A percentile compares a stretch with the other conserved stretches of the same genome.
phyloP scores from a whole-genome alignment of 2,797 vertebrate genomes.

The Squalus acanthias region DNA sequence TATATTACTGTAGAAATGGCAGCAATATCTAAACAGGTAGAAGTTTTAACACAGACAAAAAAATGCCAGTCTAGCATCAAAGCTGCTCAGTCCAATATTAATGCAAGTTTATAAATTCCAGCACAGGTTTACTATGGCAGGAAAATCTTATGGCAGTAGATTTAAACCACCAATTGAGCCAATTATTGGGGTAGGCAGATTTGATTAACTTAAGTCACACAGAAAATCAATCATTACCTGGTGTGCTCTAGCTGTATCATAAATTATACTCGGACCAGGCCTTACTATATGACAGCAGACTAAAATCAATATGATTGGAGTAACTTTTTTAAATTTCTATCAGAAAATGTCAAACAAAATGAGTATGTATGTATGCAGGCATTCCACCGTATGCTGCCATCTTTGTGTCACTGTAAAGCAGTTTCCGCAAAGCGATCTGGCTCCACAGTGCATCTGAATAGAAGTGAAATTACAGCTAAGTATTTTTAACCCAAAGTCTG shows the following conservation, averaged over 20 bases:
- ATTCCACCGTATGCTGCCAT: neutral
- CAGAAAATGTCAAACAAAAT: neutral
- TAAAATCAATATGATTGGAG: neutral
- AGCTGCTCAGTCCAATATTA: neutral
- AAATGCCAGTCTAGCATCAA: neutral
- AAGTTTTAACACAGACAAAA: neutral
- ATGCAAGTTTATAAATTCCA: neutral
- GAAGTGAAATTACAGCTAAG: neutral
- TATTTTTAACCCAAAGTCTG: neutral
- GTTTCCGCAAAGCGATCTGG: neutral
- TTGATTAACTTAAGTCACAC: neutral
- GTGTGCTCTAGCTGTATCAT: neutral
- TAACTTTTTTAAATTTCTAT: neutral
- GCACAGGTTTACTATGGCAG: neutral
- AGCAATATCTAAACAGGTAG: neutral
- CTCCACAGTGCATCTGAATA: neutral
- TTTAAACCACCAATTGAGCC: constrained; percentile 9
- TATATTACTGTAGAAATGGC: neutral
- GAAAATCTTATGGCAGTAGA: neutral
- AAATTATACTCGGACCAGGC: neutral
- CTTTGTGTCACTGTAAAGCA: neutral
- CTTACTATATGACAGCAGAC: neutral
- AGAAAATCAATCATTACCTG: neutral
- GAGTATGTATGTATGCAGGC: neutral
- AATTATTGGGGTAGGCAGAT: neutral